Percentiles rank a stretch among this genome's conserved stretches.
These are phyloP conservation scores for Lepidostoma basale DNA, from an alignment of 1,140 invertebrate genomes.

Conservation along the genomic window DNA sequence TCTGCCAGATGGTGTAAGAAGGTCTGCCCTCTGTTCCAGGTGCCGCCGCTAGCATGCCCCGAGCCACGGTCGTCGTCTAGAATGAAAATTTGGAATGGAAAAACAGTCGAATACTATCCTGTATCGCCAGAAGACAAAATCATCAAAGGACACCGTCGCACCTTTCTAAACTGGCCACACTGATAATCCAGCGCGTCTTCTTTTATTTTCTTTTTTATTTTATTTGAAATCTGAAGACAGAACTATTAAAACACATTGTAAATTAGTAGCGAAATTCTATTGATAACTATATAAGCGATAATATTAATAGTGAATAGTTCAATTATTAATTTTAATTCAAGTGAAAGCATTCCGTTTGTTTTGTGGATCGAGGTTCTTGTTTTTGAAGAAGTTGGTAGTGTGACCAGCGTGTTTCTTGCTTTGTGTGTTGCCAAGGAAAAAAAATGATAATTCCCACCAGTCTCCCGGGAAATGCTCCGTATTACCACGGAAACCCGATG, in stretches of 20 bases:
- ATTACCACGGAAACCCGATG: constrained; percentile 29
- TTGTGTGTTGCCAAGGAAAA: neutral
- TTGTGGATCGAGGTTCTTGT: no score
- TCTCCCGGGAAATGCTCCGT: constrained; percentile 16
- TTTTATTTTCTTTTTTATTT: constrained; percentile 18
- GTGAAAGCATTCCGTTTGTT: no score
- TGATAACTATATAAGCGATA: no score
- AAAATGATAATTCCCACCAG: constrained; percentile 43
- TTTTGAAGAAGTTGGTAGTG: no score
- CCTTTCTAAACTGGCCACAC: neutral
- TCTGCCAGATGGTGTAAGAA: no score
- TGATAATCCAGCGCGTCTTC: neutral
- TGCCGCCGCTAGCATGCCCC: neutral
- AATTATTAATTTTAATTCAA: no score
- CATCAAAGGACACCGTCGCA: neutral
- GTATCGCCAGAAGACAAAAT: constrained; percentile 13
- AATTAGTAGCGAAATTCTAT: neutral
- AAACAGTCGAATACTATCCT: neutral
- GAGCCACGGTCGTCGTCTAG: neutral
- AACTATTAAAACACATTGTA: neutral
- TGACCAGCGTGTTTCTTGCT: no score
- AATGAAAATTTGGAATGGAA: neutral
- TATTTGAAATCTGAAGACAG: neutral
- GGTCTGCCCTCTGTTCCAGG: neutral
- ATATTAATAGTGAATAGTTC: no score